These are phyloP conservation scores for Reinhardtius hippoglossoides DNA, from an alignment of 2,113 vertebrate species.

Conservation along the genomic window DNA sequence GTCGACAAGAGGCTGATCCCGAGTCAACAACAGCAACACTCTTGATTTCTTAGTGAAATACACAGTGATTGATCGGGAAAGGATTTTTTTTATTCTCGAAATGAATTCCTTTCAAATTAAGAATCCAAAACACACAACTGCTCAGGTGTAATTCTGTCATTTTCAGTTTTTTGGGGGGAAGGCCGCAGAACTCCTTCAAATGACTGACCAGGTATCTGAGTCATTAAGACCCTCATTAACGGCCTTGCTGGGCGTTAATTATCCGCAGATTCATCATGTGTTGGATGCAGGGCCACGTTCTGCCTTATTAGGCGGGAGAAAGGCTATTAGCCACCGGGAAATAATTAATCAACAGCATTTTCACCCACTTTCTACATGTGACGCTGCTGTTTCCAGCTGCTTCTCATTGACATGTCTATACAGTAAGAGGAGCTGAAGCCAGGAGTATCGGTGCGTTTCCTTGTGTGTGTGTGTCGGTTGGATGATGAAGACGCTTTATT, in stretches of 20 bases:
- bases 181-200: conserved; percentile 30
- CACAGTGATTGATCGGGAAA: too few relatives aligned
- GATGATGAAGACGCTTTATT: conserved; percentile 36
- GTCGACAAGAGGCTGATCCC: neutral
- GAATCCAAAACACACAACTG: neutral
- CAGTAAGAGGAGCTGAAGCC: conserved; percentile 10
- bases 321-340: conserved; percentile 65
- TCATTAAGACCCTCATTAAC: conserved; percentile 65
- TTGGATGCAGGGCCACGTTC: conserved; percentile 64
- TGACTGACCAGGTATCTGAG: conserved; percentile 52
- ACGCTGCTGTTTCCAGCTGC: conserved; percentile 41
- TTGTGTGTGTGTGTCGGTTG: neutral
- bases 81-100: neutral
- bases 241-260: conserved; percentile 72
- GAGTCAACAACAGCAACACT: conserved; percentile 18
- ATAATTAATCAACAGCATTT: conserved; percentile 71
- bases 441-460: neutral
- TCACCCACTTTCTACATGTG: conserved; percentile 64
- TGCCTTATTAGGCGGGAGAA: conserved; percentile 67
- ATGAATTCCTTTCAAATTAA: neutral
- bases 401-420: conserved; percentile 19
- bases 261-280: conserved; percentile 60
- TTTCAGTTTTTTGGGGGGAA: neutral
- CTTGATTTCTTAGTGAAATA: neutral
- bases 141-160: neutral